These are phyloP conservation scores for Parotia lawesii DNA, from an alignment of 2,113 vertebrate genomes.

Conservation along the genomic window DNA sequence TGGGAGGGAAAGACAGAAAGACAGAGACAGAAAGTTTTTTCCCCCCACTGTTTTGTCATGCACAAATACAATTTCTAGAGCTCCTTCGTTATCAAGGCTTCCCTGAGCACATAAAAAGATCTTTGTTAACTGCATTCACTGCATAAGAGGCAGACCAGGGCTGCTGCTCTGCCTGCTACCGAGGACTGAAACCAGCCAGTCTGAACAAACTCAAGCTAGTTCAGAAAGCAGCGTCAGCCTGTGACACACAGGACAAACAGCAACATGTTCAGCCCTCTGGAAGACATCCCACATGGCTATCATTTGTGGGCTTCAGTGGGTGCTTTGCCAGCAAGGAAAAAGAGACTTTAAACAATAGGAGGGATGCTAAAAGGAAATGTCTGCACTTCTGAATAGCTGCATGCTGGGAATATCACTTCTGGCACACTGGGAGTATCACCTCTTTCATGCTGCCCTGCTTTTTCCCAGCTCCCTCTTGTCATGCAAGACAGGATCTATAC, in stretches of 20 bases:
- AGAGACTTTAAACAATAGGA: background rate
- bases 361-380: constrained; percentile 19
- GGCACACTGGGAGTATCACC: background rate
- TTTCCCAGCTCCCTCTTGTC: background rate
- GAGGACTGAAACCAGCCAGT: background rate
- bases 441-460: background rate
- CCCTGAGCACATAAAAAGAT: background rate
- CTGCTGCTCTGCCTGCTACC: background rate
- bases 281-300: background rate
- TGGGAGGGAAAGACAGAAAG: background rate
- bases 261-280: background rate
- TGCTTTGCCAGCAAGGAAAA: background rate
- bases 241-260: background rate
- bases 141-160: background rate
- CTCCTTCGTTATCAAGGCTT: background rate
- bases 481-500: background rate
- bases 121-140: background rate
- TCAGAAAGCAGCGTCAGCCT: background rate
- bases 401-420: background rate
- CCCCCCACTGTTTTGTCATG: background rate
- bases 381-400: background rate
- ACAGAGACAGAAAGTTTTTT: background rate
- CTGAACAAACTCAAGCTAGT: background rate
- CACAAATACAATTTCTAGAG: background rate
- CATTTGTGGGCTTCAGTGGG: background rate